Percentiles rank a stretch among this genome's conserved stretches.
phyloP scores from a whole-genome alignment of 2,888 invertebrate genomes.

The Patella ulyssiponensis region DNA sequence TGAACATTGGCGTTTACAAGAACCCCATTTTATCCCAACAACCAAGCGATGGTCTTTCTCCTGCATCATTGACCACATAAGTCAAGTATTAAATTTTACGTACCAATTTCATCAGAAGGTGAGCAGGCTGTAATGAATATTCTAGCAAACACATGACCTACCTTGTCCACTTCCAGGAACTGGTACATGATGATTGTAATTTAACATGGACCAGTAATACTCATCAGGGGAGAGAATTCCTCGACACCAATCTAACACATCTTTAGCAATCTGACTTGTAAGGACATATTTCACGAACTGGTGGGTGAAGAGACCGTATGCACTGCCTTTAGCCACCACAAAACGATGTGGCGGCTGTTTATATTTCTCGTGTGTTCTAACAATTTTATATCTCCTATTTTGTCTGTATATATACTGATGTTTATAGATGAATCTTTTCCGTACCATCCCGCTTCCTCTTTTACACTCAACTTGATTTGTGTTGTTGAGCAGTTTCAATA shows the following conservation, averaged over 20 bases:
- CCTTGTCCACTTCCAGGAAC: constrained; percentile 67
- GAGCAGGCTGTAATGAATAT: too few relatives aligned
- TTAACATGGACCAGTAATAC: constrained; percentile 69
- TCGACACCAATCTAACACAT: constrained; percentile 64
- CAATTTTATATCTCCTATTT: constrained; percentile 2
- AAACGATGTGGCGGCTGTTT: constrained; percentile 47
- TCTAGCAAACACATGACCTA: constrained; percentile 25
- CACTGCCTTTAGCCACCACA: constrained; percentile 51
- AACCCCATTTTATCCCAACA: too few relatives aligned
- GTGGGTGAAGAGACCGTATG: constrained; percentile 68
- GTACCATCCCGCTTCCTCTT: constrained; percentile 37
- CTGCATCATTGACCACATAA: too few relatives aligned
- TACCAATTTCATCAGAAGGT: too few relatives aligned
- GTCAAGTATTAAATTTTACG: too few relatives aligned
- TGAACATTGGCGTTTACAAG: too few relatives aligned
- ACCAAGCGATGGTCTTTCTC: too few relatives aligned
- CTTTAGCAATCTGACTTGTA: constrained; percentile 51
- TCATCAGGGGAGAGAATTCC: constrained; percentile 69
- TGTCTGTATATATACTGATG: constrained; percentile 28
- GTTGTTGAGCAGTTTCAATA: constrained; percentile 68
- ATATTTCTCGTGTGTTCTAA: constrained; percentile 7
- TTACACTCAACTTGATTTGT: constrained; percentile 66
- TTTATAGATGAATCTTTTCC: constrained; percentile 11
- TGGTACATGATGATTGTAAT: constrained; percentile 63
- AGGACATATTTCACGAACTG: constrained; percentile 65